A percentile compares a stretch with the other conserved stretches of the same genome.
phyloP scores from a whole-genome alignment of 2,888 invertebrate genomes.

The Cryptophagus acutangulus region DNA sequence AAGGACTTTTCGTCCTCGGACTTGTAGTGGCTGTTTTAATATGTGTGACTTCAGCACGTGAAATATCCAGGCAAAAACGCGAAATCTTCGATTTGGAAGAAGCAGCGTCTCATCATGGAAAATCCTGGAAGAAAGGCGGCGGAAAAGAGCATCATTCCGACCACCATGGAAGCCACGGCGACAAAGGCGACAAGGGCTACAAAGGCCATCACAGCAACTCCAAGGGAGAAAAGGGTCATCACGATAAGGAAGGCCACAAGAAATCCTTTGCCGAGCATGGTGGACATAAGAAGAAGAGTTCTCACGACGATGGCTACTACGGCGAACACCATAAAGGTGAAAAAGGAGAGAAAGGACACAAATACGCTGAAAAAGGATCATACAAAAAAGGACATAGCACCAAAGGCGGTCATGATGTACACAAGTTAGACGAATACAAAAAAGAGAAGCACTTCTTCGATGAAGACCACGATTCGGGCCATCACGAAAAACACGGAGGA shows the following conservation, averaged over 20 bases:
- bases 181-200: conserved; percentile 63
- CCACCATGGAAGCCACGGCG: conserved; percentile 54
- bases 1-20: conserved; percentile 69
- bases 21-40: conserved; percentile 50
- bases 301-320: conserved; percentile 61
- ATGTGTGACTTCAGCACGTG: conserved; percentile 50
- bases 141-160: conserved; percentile 55
- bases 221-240: conserved; percentile 62
- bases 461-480: conserved; percentile 76
- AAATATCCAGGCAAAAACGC: conserved; percentile 50
- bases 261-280: conserved; percentile 61
- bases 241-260: conserved; percentile 61
- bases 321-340: conserved; percentile 63
- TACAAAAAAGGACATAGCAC: conserved; percentile 83
- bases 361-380: conserved; percentile 66
- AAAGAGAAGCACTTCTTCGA: conserved; percentile 85
- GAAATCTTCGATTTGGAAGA: conserved; percentile 52
- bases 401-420: conserved; percentile 76
- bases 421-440: conserved; percentile 80
- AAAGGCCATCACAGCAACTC: conserved; percentile 61
- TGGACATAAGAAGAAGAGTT: conserved; percentile 58
- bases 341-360: conserved; percentile 60
- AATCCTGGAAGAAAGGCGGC: conserved; percentile 51
- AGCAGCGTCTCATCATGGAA: conserved; percentile 52
- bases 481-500: conserved; percentile 76